A percentile compares a stretch with the other conserved stretches of the same genome.
These are phyloP conservation scores for Gobio gobio DNA, from an alignment of 2,113 vertebrate species.

Conservation along the genomic window DNA sequence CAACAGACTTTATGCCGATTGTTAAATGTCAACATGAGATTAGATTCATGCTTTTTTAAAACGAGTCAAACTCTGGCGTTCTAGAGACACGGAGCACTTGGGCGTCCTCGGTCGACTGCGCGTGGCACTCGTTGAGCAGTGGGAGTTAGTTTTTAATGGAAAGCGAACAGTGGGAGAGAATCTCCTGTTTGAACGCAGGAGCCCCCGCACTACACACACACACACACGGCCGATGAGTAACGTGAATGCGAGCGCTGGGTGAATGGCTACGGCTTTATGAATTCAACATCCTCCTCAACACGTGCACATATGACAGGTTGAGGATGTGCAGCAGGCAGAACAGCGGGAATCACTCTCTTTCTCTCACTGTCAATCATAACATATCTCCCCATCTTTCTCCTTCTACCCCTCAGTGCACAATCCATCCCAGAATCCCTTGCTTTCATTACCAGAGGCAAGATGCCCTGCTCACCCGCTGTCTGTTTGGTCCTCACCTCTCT, in stretches of 20 bases:
- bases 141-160: conserved; percentile 52
- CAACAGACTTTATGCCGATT: background rate
- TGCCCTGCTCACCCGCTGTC: conserved; percentile 30
- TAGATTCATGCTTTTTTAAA: conserved; percentile 16
- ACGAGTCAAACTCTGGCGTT: conserved; percentile 31
- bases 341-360: conserved; percentile 49
- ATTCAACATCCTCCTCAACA: conserved; percentile 49
- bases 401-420: conserved; percentile 1
- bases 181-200: conserved; percentile 36
- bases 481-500: conserved; percentile 23
- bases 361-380: conserved; percentile 48
- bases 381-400: background rate
- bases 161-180: conserved; percentile 42
- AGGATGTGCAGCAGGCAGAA: conserved; percentile 43
- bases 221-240: conserved; percentile 44
- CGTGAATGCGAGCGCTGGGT: conserved; percentile 26
- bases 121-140: conserved; percentile 48
- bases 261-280: conserved; percentile 43
- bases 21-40: background rate
- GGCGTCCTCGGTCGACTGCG: conserved; percentile 50
- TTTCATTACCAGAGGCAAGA: conserved; percentile 5
- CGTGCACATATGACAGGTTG: conserved; percentile 52
- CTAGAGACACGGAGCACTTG: conserved; percentile 45
- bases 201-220: conserved; percentile 30
- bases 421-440: conserved; percentile 31